These are phyloP conservation scores for Ornithoptera priamus DNA, from an alignment of 2,888 invertebrate species.

Conservation along the genomic window DNA sequence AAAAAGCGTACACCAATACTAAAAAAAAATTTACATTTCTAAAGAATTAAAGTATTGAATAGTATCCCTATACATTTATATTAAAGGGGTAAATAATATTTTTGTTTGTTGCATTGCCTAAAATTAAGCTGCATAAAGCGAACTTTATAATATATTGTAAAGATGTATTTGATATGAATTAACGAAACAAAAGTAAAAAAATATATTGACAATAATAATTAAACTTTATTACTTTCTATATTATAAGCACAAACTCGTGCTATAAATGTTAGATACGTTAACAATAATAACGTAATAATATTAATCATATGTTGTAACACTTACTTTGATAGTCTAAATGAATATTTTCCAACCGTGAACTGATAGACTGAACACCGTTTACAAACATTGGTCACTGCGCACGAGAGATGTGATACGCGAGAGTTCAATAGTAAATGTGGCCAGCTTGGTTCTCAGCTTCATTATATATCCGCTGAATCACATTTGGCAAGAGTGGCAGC, in stretches of 20 bases:
- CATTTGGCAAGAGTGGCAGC: slow-evolving; percentile 66
- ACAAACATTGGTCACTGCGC: slow-evolving; percentile 56
- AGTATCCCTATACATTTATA: too few species aligned
- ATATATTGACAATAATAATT: too few species aligned
- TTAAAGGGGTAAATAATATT: too few species aligned
- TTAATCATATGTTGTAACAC: slow-evolving; percentile 37
- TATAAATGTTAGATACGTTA: background rate
- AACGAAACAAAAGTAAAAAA: too few species aligned
- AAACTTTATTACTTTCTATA: too few species aligned
- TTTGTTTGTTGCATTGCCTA: too few species aligned
- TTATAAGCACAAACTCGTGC: background rate
- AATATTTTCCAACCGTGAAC: slow-evolving; percentile 60
- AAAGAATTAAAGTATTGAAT: too few species aligned
- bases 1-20: too few species aligned
- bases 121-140: too few species aligned
- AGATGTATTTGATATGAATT: too few species aligned
- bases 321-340: slow-evolving; percentile 58
- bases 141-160: too few species aligned
- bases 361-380: slow-evolving; percentile 62
- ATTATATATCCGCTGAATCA: slow-evolving; percentile 72
- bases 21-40: too few species aligned
- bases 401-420: slow-evolving; percentile 31
- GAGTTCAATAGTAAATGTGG: slow-evolving; percentile 56
- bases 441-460: slow-evolving; percentile 44
- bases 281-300: background rate